Evolutionary conservation across 2,113 vertebrate genomes (phyloP).

Genomic region (Synchiropus splendidus): DNA sequence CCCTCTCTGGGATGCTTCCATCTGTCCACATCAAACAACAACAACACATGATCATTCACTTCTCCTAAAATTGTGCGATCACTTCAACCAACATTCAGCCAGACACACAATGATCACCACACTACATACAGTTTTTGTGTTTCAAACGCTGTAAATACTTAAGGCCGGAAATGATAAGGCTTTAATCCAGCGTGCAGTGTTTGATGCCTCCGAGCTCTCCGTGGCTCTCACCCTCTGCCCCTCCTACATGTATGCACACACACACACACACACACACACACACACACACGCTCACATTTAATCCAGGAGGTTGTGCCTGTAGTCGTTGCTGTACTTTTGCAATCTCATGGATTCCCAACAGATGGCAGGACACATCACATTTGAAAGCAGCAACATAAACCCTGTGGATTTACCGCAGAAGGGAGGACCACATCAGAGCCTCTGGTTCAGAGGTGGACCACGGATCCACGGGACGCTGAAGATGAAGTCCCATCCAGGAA

Average conservation of each 20-base stretch:
- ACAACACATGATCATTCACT: conserved; percentile 7
- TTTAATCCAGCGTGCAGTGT: conserved; percentile 51
- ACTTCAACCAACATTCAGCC: conserved; percentile 2
- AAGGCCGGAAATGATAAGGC: conserved; percentile 59
- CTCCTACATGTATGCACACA: conserved; percentile 13
- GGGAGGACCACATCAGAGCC: conserved; percentile 15
- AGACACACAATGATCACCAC: conserved; percentile 3
- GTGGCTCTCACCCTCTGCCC: conserved; percentile 23
- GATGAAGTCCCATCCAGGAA: conserved; percentile 34
- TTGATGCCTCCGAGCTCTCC: conserved; percentile 38
- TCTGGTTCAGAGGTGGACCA: conserved; percentile 24
- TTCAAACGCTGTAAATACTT: conserved; percentile 47
- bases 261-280: conserved; percentile 15
- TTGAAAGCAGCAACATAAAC: conserved; percentile 18
- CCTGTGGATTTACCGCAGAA: conserved; percentile 22
- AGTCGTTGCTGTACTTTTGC: conserved; percentile 33
- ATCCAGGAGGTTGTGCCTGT: conserved; percentile 42
- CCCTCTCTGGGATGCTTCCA: conserved; percentile 44
- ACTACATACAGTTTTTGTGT: conserved; percentile 13
- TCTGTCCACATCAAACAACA: conserved; percentile 32
- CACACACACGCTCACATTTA: conserved; percentile 28
- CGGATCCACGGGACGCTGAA: conserved; percentile 20
- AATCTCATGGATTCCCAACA: conserved; percentile 37
- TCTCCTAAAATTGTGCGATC: background rate
- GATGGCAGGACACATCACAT: conserved; percentile 17